phyloP scores from a whole-genome alignment of 37 sponge, comb jelly and placozoan genomes.

The Dysidea cf. avara region DNA sequence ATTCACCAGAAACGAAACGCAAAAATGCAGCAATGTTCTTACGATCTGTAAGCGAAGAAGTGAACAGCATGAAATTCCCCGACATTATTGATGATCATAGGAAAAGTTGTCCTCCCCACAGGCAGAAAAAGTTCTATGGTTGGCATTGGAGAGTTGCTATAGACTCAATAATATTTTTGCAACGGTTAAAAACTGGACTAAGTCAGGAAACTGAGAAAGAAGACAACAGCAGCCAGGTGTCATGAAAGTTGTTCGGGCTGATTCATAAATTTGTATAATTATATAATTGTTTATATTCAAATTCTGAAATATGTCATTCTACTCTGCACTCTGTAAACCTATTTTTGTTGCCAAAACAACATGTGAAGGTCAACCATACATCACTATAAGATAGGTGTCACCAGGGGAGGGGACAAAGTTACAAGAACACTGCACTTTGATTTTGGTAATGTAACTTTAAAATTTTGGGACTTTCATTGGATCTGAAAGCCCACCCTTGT shows the following conservation, averaged over 20 bases:
- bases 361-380: too few relatives aligned
- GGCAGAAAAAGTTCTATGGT: background rate
- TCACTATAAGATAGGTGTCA: too few relatives aligned
- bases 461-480: too few relatives aligned
- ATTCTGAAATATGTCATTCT: background rate
- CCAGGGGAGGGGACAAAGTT: too few relatives aligned
- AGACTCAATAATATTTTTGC: background rate
- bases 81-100: conserved; percentile 5
- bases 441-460: too few relatives aligned
- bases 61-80: conserved; percentile 31
- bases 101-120: background rate
- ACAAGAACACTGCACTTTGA: too few relatives aligned
- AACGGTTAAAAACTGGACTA: background rate
- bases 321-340: background rate
- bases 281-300: background rate
- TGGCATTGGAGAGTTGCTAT: conserved; percentile 19
- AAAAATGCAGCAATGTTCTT: conserved; percentile 28
- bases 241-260: background rate
- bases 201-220: too few relatives aligned
- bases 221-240: too few relatives aligned
- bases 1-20: conserved; percentile 35
- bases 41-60: conserved; percentile 29
- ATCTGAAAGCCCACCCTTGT: too few relatives aligned
- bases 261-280: background rate
- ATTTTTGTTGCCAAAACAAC: background rate